Percentiles rank a stretch among this genome's conserved stretches.
Evolutionary conservation across 2,113 vertebrate genomes (phyloP).

Genomic region (Pseudopodoces humilis): DNA sequence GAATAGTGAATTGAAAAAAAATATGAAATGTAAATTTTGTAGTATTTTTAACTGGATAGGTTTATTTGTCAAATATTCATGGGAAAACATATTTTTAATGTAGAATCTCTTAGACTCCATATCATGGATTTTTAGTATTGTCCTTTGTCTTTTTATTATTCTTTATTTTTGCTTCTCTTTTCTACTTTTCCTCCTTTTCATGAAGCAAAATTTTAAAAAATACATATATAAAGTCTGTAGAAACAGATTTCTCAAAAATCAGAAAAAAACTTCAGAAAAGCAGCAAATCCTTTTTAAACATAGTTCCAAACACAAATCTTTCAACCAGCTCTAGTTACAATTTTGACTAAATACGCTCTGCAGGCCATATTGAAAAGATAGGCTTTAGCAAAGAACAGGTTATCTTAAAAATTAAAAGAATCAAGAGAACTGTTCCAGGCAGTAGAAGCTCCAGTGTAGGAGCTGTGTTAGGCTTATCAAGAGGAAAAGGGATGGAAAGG

Average conservation of each 20-base stretch:
- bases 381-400: neutral
- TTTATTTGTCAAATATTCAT: neutral
- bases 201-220: fast-evolving
- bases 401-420: neutral
- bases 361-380: neutral
- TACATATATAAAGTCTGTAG: neutral
- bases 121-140: neutral
- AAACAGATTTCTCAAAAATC: neutral
- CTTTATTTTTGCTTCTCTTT: neutral
- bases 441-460: neutral
- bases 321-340: neutral
- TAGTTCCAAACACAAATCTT: neutral
- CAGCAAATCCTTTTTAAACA: neutral
- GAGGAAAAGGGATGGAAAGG: neutral
- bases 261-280: neutral
- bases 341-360: neutral
- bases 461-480: neutral
- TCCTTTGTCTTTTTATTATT: neutral
- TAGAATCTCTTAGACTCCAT: neutral
- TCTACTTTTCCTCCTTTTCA: neutral
- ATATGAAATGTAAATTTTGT: neutral
- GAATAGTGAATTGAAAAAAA: neutral
- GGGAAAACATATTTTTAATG: neutral
- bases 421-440: neutral
- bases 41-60: neutral